Percentiles rank a stretch among this genome's conserved stretches.
These are phyloP conservation scores for Melanerpes formicivorus DNA, from an alignment of 2,113 vertebrate species.

Conservation along the genomic window DNA sequence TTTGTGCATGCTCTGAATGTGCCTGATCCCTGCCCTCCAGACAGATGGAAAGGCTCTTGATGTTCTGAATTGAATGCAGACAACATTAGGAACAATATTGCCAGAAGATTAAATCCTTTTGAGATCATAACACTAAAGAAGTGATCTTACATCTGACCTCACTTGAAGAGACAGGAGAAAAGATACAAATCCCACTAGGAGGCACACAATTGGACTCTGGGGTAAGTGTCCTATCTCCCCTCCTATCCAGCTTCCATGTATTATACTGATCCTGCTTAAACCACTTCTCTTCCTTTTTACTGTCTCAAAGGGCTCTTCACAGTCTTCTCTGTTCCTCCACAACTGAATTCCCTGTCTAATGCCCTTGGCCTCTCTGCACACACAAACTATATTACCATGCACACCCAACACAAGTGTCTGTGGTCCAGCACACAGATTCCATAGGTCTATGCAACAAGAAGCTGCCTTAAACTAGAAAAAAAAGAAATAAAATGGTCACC, in stretches of 20 bases:
- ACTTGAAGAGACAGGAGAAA: neutral
- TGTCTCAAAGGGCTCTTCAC: neutral
- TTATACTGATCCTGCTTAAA: neutral
- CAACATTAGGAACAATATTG: neutral
- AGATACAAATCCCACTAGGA: neutral
- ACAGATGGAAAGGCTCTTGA: neutral
- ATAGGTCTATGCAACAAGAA: neutral
- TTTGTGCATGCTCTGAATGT: neutral
- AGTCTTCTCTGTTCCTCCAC: neutral
- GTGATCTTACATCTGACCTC: neutral
- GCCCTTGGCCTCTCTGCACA: neutral
- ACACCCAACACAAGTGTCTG: neutral
- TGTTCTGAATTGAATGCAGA: neutral
- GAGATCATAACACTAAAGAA: neutral
- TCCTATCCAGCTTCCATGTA: neutral
- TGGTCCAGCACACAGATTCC: neutral
- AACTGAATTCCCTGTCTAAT: neutral
- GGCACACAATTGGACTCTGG: neutral
- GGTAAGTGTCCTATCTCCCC: neutral
- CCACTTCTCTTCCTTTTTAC: neutral
- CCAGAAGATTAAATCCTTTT: neutral
- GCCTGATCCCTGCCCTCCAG: neutral
- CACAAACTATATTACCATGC: accelerated
- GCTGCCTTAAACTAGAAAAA: neutral
- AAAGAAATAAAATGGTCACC: neutral